Evolutionary conservation across 2,888 invertebrate species (phyloP), one percentile per base, ranked within the genome.

Genomic region (Ophonus ardosiacus): DNA sequence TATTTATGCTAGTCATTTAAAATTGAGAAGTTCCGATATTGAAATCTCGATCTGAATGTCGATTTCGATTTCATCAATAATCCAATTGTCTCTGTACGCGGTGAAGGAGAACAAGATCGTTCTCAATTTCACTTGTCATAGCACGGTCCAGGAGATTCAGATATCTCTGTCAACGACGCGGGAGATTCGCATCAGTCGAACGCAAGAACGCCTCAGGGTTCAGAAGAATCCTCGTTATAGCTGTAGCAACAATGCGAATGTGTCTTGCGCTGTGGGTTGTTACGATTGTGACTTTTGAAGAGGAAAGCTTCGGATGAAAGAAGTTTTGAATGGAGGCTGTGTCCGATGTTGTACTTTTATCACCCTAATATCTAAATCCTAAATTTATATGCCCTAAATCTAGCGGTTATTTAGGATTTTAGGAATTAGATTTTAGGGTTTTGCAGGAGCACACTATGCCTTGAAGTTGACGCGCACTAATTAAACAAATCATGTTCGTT

Each of bases 141-240:
- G n/a, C 31, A 65, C 65, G 31, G 65, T 3, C 65, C 65, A 65
- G n/a, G 31, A 31, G 65, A 31, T 65, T 31, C 68, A 68, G 68
- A 68, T 68, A 68, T 68, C 38, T 38, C 68, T 68, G 68, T 68
- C 68, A 68, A 68, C 68, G 38, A 15, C 31, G 68, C n/a, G 24
- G 31, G 68, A 68, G 38, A 68, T 68, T 38, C 68, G 68, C n/a
- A 68, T 68, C 68, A 38, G 38, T 8, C 59, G 61, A 65, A 65
- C 65, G 38, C 65, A 38, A 68, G 68, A 68, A 68, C 68, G 68
- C 68, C 68, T 15, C 7, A 15, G 38, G 68, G 68, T 38, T 68
- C 68, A 15, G 68, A 68, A 38, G 68, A 68, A 68, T 68, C 68
- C 68, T 68, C 31, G 68, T 68, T 68, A 68, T 7, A 31, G 68